Base-by-base conservation (phyloP, 23 tunicate genomes). In the Botrylloides violaceus region DNA sequence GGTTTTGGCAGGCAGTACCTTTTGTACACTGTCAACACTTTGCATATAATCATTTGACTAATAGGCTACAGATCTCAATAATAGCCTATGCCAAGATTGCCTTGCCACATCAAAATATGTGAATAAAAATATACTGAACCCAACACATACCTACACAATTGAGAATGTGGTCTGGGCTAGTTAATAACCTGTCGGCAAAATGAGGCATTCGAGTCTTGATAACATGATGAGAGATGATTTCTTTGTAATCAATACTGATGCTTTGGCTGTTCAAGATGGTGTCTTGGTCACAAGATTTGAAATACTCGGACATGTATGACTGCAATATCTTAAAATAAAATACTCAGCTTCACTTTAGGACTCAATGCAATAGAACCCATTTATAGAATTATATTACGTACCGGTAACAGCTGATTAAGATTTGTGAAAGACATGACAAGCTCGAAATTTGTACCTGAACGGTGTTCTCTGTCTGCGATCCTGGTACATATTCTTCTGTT, bases 231-330 rank as follows among this genome's bases (percentile, higher is more conserved):
- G 64, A 22, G 15, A 57, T 61, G 20, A 90, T 49, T 32, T 83
- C 90, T 50, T 90, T 90, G 78, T 81, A 90, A 34, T 90, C 97
- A 23, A 90, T 68, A 19, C 76, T 36, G 9, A 90, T 65, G 57
- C 97, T 73, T 29, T 83, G 84, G 25, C 61, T 74, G 20, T 64
- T 76, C 30, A 65, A 29, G n/a, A 75, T 71, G 2, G 71, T 75
- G 50, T 90, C 85, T 60, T 77, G 47, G 38, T 90, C 86, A 64
- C 77, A 71, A 6, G 66, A 34, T 62, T 66, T 49, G 60, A 78
- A 90, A 28, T 77, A 77, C 64, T 82, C 61, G 31, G 72, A 68
- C 75, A 82, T 71, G 58, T 76, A 88, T 36, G 27, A 4, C 34
- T 81, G 81, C 62, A 88, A 77, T 20, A 77, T 60, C 94, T 86